Evolutionary conservation across 2,113 vertebrate genomes (phyloP).

Genomic region (Amazona guildingii): DNA sequence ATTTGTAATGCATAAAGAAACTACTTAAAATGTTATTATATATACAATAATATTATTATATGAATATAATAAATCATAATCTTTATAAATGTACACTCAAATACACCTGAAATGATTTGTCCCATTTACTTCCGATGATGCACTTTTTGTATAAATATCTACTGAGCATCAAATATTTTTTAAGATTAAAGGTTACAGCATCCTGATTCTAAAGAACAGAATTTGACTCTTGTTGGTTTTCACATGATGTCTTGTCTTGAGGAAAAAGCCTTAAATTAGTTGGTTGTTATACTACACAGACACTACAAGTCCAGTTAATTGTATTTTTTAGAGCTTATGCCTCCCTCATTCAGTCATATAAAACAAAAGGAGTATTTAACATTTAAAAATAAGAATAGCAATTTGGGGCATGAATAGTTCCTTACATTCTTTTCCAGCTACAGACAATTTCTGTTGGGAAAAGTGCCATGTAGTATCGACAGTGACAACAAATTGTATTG

Average conservation of each 20-base stretch:
- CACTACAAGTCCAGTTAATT: not conserved
- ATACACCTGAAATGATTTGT: not conserved
- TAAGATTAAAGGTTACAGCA: not conserved
- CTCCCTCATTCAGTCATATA: constrained; percentile 4
- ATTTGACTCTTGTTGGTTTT: not conserved
- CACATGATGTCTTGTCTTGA: not conserved
- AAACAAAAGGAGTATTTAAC: constrained; percentile 34
- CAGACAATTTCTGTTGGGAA: constrained; percentile 79
- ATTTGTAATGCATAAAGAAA: not conserved
- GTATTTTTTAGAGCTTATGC: not conserved
- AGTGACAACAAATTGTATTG: constrained; percentile 82
- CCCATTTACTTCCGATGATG: not conserved
- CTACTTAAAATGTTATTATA: not conserved
- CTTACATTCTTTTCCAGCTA: constrained; percentile 76
- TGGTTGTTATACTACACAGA: not conserved
- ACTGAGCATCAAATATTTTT: not conserved
- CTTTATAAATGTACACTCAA: not conserved
- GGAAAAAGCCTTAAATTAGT: not conserved
- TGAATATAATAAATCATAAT: not conserved
- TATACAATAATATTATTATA: not conserved
- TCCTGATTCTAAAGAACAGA: not conserved
- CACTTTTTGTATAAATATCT: not conserved
- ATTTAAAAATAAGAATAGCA: constrained; percentile 44
- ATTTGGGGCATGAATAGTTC: constrained; percentile 75
- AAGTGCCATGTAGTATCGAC: constrained; percentile 75